Conservation (phyloP, 2,888 invertebrate species). For the Agriopis aurantiaria region DNA sequence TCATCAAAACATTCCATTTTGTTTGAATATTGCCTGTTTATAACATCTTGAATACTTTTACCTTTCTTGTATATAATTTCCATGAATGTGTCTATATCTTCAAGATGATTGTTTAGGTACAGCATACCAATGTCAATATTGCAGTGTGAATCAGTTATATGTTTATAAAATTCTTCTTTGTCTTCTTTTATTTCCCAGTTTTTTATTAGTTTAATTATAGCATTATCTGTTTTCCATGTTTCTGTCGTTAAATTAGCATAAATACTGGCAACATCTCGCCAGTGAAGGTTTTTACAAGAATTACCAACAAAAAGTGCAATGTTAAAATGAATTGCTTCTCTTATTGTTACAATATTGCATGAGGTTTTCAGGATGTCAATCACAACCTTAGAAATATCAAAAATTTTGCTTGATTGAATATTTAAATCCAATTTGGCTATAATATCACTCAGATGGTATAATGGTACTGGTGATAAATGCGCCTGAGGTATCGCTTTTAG, state of each 20-base stretch:
- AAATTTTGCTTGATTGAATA: constrained; percentile 31
- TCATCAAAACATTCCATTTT: constrained; percentile 64
- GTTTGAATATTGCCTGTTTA: constrained; percentile 68
- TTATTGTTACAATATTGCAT: constrained; percentile 71
- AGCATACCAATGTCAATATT: constrained; percentile 64
- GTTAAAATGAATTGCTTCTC: constrained; percentile 67
- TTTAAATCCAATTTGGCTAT: constrained; percentile 53
- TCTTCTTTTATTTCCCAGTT: constrained; percentile 49
- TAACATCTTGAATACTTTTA: constrained; percentile 56
- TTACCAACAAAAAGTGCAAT: constrained; percentile 64
- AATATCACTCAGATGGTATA: constrained; percentile 66
- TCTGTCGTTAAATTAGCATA: constrained; percentile 56
- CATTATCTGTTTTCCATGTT: constrained; percentile 45
- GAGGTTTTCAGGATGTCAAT: constrained; percentile 66
- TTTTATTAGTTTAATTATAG: constrained; percentile 50
- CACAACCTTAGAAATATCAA: constrained; percentile 48
- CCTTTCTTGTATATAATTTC: constrained; percentile 59
- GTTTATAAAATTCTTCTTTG: constrained; percentile 51
- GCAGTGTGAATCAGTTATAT: constrained; percentile 50
- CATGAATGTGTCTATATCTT: constrained; percentile 53
- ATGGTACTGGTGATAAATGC: constrained; percentile 76
- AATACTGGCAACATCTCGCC: constrained; percentile 61
- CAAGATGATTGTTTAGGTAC: constrained; percentile 58
- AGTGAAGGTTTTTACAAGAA: constrained; percentile 56
- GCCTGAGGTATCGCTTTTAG: constrained; percentile 64